Percentiles rank a stretch among this genome's conserved stretches.
These are phyloP conservation scores for Strongylocentrotus purpuratus DNA, from an alignment of 35 echinoderm and acorn worm genomes.

Conservation along the genomic window DNA sequence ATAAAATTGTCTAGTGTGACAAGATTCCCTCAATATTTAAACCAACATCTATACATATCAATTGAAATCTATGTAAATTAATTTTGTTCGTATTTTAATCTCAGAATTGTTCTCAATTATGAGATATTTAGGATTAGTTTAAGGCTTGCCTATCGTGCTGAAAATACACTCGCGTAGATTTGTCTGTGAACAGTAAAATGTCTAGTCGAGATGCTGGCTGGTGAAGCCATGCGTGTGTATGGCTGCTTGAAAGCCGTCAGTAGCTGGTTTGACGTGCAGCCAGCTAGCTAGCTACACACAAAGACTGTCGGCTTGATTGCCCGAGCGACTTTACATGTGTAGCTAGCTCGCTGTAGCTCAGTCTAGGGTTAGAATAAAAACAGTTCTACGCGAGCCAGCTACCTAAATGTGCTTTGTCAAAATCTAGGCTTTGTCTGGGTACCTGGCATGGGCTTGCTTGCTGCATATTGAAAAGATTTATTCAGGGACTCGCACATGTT, in stretches of 20 bases:
- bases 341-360: background rate
- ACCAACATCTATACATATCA: background rate
- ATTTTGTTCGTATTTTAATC: background rate
- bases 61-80: background rate
- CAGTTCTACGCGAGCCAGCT: background rate
- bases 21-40: background rate
- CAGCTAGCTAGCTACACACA: slow-evolving; percentile 20
- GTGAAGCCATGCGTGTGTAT: slow-evolving; percentile 38
- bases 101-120: background rate
- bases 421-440: slow-evolving; percentile 45
- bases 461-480: background rate
- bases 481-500: no score
- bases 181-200: no score
- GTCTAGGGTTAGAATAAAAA: background rate
- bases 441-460: slow-evolving; percentile 5
- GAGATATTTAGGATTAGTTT: background rate
- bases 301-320: background rate
- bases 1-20: background rate
- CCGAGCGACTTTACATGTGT: slow-evolving; percentile 23
- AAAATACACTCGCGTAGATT: no score
- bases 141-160: background rate
- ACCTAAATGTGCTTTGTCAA: slow-evolving; percentile 37
- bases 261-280: slow-evolving; percentile 2
- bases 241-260: background rate
- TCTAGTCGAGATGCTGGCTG: background rate